These are phyloP conservation scores for Stomatorhinus ivindoensis DNA, from an alignment of 2,113 vertebrate species.

Conservation along the genomic window DNA sequence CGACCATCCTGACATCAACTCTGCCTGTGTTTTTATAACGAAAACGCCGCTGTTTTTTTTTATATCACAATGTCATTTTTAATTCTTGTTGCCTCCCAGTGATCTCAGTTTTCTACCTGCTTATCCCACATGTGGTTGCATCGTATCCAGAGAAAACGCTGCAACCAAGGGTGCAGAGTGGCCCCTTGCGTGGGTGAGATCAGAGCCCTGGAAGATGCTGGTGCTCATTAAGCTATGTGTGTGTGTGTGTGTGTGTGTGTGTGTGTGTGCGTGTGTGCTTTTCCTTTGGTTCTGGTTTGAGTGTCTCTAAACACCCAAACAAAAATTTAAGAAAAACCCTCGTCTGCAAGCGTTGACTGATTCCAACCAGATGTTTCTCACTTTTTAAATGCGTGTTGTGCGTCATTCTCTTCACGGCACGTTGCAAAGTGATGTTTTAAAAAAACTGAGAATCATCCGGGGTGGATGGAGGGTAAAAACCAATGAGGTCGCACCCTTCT, in stretches of 20 bases:
- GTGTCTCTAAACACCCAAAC: background rate
- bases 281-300: background rate
- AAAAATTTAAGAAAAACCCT: background rate
- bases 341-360: background rate
- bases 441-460: slow-evolving; percentile 18
- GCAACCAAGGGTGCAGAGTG: background rate
- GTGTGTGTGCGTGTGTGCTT: background rate
- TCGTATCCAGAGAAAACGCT: background rate
- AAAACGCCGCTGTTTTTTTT: background rate
- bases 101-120: background rate
- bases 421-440: background rate
- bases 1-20: background rate
- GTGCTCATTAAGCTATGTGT: background rate
- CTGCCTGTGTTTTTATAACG: background rate
- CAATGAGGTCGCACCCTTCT: background rate
- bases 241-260: background rate
- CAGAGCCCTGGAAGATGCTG: background rate
- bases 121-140: background rate
- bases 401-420: background rate
- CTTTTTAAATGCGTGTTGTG: background rate
- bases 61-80: background rate
- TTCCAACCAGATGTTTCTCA: background rate
- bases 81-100: background rate
- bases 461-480: background rate
- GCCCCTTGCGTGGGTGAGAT: background rate